These are phyloP conservation scores for Pseudeuparius sepicola DNA, from an alignment of 2,888 invertebrate species.

Conservation along the genomic window DNA sequence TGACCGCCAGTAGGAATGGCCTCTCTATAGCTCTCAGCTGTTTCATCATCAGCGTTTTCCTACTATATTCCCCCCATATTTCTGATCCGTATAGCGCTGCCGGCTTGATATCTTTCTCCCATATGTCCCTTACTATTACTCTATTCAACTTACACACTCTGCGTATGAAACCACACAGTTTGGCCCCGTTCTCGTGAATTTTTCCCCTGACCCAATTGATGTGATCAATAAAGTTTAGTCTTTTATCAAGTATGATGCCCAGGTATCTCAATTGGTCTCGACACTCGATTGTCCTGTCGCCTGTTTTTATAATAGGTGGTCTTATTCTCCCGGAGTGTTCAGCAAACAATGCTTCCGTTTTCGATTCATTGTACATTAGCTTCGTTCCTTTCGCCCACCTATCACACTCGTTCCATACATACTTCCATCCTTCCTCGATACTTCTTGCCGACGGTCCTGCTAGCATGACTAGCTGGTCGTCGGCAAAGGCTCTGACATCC, in stretches of 20 bases:
- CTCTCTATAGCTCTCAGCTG: too few species aligned
- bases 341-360: constrained; percentile 20
- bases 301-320: constrained; percentile 13
- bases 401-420: constrained; percentile 16
- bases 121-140: too few species aligned
- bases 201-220: too few species aligned
- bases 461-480: constrained; percentile 20
- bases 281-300: constrained; percentile 2
- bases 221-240: constrained; percentile 13
- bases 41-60: too few species aligned
- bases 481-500: constrained; percentile 14
- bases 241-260: constrained; percentile 15
- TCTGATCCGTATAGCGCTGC: too few species aligned
- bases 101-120: too few species aligned
- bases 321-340: constrained; percentile 8
- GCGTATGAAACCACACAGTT: too few species aligned
- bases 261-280: constrained; percentile 13
- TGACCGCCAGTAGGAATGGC: too few species aligned
- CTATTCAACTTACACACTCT: too few species aligned
- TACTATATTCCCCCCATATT: too few species aligned
- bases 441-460: constrained; percentile 14
- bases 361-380: constrained; percentile 18
- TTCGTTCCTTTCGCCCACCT: constrained; percentile 17
- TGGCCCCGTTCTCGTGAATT: too few species aligned
- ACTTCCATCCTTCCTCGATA: constrained; percentile 18